Evolutionary conservation across 2,113 vertebrate species (phyloP), one percentile per base, ranked within the genome.

Genomic region (Irena cyanogastra): DNA sequence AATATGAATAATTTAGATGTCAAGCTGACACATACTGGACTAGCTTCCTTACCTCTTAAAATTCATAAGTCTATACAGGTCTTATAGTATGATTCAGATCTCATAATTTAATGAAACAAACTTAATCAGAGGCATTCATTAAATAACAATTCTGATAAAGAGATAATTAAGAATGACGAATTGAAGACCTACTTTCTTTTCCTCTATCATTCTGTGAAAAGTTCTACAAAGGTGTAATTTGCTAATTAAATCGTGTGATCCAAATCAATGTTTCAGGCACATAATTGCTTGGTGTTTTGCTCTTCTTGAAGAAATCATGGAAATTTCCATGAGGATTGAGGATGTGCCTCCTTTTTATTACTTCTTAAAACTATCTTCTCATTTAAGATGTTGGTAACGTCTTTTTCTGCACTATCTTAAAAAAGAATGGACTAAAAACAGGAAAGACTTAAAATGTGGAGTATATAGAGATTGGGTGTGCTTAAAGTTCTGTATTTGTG

Each of bases 151-250:
- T 95, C 82, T 0, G 16, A 88, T 90, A 92, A 2, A 4, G 59
- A 95, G 95, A 91, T 95, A 94, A 94, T 77, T 95, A 59, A 81
- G 68, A 90, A 80, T 94, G 78, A 95, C 47, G 94, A 96, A 95
- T 90, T 92, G 94, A 94, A 91, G 35, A 60, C 52, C 52, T 88
- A 59, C 69, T 90, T 94, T 93, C 45, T 93, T 92, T 93, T 83
- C 44, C 90, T 42, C 79, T 90, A 54, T 81, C 27, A 56, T 52
- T 77, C 81, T 85, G 23, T 79, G 45, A 91, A 85, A 87, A 93
- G 49, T 69, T 71, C 63, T 86, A 69, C 79, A 90, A 63, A 77
- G 75, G 39, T 68, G 59, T 59, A 94, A 94, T 96, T 95, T 95
- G 68, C 68, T 92, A 86, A 86, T 94, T 95, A 96, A 94, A 88